phyloP scores from a whole-genome alignment of 2,113 vertebrate genomes.

The Furnarius figulus region DNA sequence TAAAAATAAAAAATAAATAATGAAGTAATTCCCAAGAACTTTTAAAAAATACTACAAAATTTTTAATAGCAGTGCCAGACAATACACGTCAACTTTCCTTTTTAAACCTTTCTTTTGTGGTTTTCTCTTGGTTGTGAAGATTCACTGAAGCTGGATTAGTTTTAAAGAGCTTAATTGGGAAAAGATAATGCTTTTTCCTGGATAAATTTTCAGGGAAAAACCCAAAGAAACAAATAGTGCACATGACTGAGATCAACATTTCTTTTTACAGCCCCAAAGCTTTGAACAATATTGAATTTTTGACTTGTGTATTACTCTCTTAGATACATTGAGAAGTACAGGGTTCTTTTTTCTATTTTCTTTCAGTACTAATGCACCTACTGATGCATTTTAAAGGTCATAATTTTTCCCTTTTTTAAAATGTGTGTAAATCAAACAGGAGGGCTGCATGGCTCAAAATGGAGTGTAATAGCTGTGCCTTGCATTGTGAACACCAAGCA shows the following conservation, averaged over 20 bases:
- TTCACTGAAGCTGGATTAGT: not conserved
- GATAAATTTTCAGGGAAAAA: not conserved
- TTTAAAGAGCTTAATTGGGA: not conserved
- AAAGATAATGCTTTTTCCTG: not conserved
- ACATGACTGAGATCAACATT: not conserved
- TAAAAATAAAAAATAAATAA: constrained; percentile 14
- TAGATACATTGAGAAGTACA: not conserved
- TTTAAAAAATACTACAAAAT: not conserved
- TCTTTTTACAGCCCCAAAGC: not conserved
- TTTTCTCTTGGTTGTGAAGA: not conserved
- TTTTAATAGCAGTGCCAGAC: not conserved
- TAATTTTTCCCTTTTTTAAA: not conserved
- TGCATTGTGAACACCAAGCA: not conserved
- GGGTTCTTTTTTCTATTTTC: not conserved
- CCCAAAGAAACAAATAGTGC: not conserved
- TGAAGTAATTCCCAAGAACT: not conserved
- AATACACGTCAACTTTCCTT: not conserved
- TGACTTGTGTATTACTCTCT: not conserved
- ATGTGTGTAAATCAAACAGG: not conserved
- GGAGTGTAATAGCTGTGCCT: not conserved
- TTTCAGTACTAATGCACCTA: not conserved
- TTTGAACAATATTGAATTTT: not conserved
- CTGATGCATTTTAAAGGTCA: not conserved
- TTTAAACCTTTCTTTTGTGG: not conserved
- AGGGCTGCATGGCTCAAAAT: not conserved